These are phyloP conservation scores for Zygogramma bicolorata DNA, from an alignment of 2,888 invertebrate species.

Conservation along the genomic window DNA sequence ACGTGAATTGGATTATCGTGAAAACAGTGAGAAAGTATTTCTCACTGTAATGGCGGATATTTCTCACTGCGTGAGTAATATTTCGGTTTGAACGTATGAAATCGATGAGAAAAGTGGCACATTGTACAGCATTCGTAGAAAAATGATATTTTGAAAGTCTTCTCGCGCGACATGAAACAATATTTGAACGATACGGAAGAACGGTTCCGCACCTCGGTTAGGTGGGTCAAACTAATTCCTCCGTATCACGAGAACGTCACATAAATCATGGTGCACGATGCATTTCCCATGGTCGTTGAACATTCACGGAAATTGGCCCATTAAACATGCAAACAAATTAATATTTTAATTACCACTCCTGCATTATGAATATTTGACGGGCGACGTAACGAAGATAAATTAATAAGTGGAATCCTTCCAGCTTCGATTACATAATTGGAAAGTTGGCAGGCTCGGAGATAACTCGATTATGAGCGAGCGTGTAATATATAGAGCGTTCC, in stretches of 20 bases:
- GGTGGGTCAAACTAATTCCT: slow-evolving; percentile 7
- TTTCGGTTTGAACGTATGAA: too few relatives aligned
- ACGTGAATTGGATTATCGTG: too few relatives aligned
- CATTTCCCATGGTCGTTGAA: slow-evolving; percentile 7
- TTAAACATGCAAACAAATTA: slow-evolving; percentile 11
- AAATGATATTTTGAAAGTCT: too few relatives aligned
- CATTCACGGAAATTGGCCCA: neutral
- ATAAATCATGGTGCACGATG: neutral
- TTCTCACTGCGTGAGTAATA: too few relatives aligned
- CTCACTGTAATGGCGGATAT: too few relatives aligned
- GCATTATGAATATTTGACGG: slow-evolving; percentile 10
- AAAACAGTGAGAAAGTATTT: too few relatives aligned
- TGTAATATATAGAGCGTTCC: slow-evolving; percentile 63
- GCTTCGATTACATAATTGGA: slow-evolving; percentile 61
- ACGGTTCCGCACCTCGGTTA: neutral
- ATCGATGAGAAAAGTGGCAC: too few relatives aligned
- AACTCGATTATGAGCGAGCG: slow-evolving; percentile 63
- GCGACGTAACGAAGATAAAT: slow-evolving; percentile 38
- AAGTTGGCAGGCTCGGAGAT: slow-evolving; percentile 62
- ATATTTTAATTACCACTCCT: slow-evolving; percentile 4
- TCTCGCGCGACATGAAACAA: neutral
- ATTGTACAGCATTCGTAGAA: too few relatives aligned
- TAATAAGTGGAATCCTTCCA: slow-evolving; percentile 44
- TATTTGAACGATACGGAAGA: neutral
- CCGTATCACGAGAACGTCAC: neutral